These are phyloP conservation scores for Microctenopoma steveboyesi DNA, from an alignment of 2,797 vertebrate genomes.

Conservation along the genomic window DNA sequence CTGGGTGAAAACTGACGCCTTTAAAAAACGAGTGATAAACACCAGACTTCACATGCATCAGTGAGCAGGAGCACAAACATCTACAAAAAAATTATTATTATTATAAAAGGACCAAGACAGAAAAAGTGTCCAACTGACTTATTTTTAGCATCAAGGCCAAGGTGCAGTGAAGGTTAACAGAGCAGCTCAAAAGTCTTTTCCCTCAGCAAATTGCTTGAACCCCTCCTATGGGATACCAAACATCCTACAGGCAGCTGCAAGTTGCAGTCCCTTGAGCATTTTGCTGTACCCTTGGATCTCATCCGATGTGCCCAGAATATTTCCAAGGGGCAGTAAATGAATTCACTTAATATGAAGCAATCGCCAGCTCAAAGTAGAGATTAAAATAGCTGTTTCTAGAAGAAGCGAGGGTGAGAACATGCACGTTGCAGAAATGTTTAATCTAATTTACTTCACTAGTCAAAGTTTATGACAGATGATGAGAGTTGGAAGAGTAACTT, in stretches of 20 bases:
- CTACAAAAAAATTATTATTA: background rate
- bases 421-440: background rate
- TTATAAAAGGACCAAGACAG: too few relatives aligned
- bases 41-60: background rate
- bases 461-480: background rate
- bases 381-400: background rate
- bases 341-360: background rate
- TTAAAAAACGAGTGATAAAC: background rate
- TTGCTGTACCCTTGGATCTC: slow-evolving; percentile 1
- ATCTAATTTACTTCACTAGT: background rate
- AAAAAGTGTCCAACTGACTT: background rate
- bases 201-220: background rate
- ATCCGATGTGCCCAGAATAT: background rate
- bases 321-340: background rate
- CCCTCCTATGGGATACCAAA: background rate
- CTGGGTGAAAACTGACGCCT: background rate
- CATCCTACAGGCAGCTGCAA: slow-evolving; percentile 6
- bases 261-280: background rate
- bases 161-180: background rate
- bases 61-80: background rate
- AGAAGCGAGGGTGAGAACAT: background rate
- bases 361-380: background rate
- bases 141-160: background rate
- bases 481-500: background rate
- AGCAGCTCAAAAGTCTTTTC: background rate